Conservation (phyloP, 2,113 vertebrate species). For the Pseudopodoces humilis region DNA sequence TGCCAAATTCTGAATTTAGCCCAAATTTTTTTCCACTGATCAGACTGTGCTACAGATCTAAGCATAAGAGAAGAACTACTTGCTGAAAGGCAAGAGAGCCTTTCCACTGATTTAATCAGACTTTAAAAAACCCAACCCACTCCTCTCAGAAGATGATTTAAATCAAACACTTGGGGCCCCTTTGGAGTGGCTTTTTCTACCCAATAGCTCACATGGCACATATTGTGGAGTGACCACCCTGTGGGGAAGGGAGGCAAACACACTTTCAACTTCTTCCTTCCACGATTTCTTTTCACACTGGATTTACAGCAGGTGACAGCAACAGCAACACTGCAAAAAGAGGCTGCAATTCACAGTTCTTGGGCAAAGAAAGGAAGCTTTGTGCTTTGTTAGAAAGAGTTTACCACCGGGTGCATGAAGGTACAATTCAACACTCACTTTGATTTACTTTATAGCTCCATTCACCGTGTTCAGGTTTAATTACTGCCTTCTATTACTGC, state of each 20-base stretch:
- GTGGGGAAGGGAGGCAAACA: neutral
- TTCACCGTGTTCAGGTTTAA: slow-evolving; percentile 3
- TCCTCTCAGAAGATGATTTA: neutral
- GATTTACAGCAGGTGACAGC: slow-evolving; percentile 25
- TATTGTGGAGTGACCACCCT: neutral
- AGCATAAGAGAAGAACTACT: neutral
- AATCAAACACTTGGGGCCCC: neutral
- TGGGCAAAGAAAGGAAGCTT: slow-evolving; percentile 21
- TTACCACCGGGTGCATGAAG: slow-evolving; percentile 4
- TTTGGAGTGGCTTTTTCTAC: neutral
- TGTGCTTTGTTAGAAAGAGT: slow-evolving; percentile 4
- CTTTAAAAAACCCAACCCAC: neutral
- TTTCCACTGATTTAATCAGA: neutral
- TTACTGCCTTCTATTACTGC: slow-evolving; percentile 41
- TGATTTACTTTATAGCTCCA: slow-evolving; percentile 42
- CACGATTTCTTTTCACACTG: rapidly evolving
- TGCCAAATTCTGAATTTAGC: neutral
- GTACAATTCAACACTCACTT: slow-evolving; percentile 44
- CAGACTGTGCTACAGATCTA: neutral
- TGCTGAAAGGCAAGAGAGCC: neutral
- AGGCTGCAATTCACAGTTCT: slow-evolving; percentile 10
- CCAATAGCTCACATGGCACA: neutral
- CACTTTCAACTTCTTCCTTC: neutral
- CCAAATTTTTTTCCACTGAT: neutral
- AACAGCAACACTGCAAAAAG: neutral